These are phyloP conservation scores for Caenorhabditis briggsae DNA, from an alignment of 1,140 invertebrate species.

Conservation along the genomic window DNA sequence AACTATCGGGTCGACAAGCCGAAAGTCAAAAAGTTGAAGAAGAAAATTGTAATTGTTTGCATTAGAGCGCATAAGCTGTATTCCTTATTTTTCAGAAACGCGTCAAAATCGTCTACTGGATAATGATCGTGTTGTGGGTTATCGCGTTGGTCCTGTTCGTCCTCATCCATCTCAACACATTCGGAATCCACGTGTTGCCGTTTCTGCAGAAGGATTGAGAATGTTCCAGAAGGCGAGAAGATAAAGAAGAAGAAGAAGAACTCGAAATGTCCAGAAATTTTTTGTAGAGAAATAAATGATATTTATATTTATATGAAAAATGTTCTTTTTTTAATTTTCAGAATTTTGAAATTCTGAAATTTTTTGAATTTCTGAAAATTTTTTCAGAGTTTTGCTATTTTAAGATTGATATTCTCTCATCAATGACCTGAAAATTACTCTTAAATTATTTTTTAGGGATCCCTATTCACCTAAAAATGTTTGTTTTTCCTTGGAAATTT, in stretches of 20 bases:
- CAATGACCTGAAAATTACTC: too few relatives aligned
- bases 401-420: too few relatives aligned
- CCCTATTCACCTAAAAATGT: too few relatives aligned
- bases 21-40: constrained; percentile 5
- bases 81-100: not conserved
- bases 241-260: not conserved
- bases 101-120: not conserved
- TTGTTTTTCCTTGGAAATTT: too few relatives aligned
- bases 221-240: constrained; percentile 1
- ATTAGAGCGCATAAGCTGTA: too few relatives aligned
- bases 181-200: constrained; percentile 40
- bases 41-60: not conserved
- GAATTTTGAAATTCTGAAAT: too few relatives aligned
- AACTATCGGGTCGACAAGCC: not conserved
- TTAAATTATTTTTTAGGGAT: too few relatives aligned
- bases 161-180: constrained; percentile 29
- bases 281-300: too few relatives aligned
- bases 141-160: not conserved
- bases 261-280: constrained; percentile 5
- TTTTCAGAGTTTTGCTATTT: too few relatives aligned
- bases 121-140: not conserved
- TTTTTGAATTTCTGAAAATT: too few relatives aligned
- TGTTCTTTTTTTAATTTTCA: too few relatives aligned
- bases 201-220: constrained; percentile 21
- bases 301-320: too few relatives aligned